phyloP scores from a whole-genome alignment of 2,113 vertebrate genomes.

The Nyctereutes procyonoides region DNA sequence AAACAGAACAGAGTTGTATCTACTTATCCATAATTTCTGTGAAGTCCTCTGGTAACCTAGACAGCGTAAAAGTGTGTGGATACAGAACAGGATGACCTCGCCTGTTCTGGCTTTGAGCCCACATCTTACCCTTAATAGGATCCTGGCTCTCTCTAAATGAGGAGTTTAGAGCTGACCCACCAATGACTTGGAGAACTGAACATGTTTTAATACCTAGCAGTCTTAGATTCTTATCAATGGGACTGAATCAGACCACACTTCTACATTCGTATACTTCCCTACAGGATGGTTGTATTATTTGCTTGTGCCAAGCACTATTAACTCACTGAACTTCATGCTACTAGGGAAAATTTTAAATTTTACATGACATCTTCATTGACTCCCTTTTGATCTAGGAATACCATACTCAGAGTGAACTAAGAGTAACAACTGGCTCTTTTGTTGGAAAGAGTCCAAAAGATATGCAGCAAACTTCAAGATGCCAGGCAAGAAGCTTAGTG shows the following conservation, averaged over 20 bases:
- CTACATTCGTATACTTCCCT: not conserved
- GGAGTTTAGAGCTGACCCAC: not conserved
- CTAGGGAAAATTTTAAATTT: not conserved
- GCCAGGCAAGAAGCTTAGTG: not conserved
- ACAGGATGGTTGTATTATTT: not conserved
- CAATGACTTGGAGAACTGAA: not conserved
- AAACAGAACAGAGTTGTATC: not conserved
- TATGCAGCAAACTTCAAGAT: not conserved
- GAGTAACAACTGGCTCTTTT: not conserved
- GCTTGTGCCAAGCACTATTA: not conserved
- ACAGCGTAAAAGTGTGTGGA: not conserved
- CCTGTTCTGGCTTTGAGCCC: not conserved
- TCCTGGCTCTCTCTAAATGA: not conserved
- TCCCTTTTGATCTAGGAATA: not conserved
- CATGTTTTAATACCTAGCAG: not conserved
- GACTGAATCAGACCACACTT: not conserved
- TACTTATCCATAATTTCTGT: not conserved
- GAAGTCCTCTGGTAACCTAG: not conserved
- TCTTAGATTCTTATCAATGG: not conserved
- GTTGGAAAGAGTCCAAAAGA: not conserved
- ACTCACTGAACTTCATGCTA: not conserved
- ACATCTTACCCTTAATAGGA: not conserved
- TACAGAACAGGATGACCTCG: not conserved
- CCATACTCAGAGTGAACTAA: not conserved
- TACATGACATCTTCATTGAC: not conserved